phyloP scores from a whole-genome alignment of 2,797 vertebrate species.

The Premnoplex brunnescens region DNA sequence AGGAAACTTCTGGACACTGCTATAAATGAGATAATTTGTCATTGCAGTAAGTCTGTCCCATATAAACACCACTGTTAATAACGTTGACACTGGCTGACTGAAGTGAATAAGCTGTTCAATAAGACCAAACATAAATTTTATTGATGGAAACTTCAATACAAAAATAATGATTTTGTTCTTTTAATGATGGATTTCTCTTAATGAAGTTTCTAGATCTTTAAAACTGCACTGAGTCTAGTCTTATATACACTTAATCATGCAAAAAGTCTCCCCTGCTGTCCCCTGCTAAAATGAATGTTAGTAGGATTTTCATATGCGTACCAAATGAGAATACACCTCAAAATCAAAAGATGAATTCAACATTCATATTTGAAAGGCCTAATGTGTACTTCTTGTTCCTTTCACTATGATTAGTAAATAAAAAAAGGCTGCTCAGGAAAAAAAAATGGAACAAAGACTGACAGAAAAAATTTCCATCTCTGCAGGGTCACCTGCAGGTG shows the following conservation, averaged over 20 bases:
- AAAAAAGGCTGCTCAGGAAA: background rate
- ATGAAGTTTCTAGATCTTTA: background rate
- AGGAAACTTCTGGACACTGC: conserved; percentile 8
- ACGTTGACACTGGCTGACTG: background rate
- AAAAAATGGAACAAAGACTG: background rate
- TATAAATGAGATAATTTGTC: conserved; percentile 40
- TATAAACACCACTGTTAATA: conserved; percentile 13
- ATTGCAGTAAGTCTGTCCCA: background rate
- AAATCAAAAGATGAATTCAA: background rate
- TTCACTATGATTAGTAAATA: background rate
- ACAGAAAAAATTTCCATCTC: background rate
- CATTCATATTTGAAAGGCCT: background rate
- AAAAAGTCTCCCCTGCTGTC: background rate
- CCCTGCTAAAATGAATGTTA: background rate
- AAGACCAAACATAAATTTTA: background rate
- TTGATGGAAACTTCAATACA: background rate
- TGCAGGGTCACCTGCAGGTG: background rate
- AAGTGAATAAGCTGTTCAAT: background rate
- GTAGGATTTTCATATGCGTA: background rate
- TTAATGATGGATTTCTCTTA: background rate
- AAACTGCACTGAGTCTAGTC: background rate
- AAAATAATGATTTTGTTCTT: background rate
- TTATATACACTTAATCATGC: background rate
- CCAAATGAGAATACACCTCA: background rate
- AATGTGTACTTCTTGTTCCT: background rate